phyloP scores from a whole-genome alignment of 2,888 invertebrate species.

The Dryadula phaetusa region DNA sequence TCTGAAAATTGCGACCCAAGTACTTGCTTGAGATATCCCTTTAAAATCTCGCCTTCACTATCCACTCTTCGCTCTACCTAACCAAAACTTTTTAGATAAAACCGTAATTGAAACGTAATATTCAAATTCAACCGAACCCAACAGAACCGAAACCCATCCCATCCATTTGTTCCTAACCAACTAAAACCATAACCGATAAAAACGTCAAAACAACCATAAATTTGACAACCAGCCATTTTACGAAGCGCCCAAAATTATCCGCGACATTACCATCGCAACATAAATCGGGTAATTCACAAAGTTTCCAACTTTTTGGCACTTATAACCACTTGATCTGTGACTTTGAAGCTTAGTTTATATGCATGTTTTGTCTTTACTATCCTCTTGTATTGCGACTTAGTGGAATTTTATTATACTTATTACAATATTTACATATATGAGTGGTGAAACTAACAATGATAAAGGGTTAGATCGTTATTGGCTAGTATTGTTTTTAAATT shows the following conservation, averaged over 20 bases:
- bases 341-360: conserved; percentile 26
- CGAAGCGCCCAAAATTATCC: conserved; percentile 46
- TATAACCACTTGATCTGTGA: conserved; percentile 32
- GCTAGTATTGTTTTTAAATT: no score
- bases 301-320: conserved; percentile 49
- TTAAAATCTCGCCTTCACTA: no score
- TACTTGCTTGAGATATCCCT: no score
- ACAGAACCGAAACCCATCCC: neutral
- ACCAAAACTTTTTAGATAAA: neutral
- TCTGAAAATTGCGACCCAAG: no score
- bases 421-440: neutral
- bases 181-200: conserved; percentile 21
- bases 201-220: conserved; percentile 29
- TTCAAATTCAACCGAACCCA: neutral
- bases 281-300: conserved; percentile 50
- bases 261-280: conserved; percentile 49
- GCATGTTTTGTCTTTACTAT: conserved; percentile 10
- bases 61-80: no score
- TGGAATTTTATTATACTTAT: conserved; percentile 1
- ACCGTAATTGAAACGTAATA: neutral
- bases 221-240: conserved; percentile 26
- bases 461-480: no score
- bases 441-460: neutral
- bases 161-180: neutral
- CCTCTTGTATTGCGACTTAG: neutral